Evolutionary conservation across 2,113 vertebrate genomes (phyloP).

Genomic region (Girardinichthys multiradiatus): DNA sequence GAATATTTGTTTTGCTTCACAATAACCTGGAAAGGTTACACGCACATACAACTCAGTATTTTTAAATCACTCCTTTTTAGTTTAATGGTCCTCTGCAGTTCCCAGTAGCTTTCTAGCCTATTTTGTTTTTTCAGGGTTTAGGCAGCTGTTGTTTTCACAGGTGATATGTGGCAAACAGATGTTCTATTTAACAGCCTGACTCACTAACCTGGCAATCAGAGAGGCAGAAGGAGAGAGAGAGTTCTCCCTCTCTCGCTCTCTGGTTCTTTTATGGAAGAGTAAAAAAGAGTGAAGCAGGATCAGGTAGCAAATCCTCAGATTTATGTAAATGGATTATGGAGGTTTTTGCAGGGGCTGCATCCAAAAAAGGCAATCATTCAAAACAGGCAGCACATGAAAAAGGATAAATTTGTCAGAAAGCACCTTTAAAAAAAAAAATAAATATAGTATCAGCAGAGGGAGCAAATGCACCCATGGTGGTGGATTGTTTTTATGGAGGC

Average conservation of each 20-base stretch:
- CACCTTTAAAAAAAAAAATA: not conserved
- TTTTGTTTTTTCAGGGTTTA: constrained; percentile 36
- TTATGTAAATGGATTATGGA: constrained; percentile 57
- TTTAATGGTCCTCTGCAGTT: not conserved
- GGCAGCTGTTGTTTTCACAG: constrained; percentile 66
- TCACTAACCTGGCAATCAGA: constrained; percentile 52
- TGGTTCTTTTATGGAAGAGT: constrained; percentile 60
- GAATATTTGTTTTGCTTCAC: not conserved
- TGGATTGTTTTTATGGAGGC: not conserved
- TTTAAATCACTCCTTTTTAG: not conserved
- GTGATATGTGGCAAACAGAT: constrained; percentile 61
- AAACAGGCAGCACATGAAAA: constrained; percentile 25
- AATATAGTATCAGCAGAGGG: not conserved
- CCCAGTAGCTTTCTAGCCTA: constrained; percentile 6
- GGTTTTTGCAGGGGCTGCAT: constrained; percentile 35
- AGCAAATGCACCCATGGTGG: too few species aligned
- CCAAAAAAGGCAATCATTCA: constrained; percentile 41
- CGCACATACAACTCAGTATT: not conserved
- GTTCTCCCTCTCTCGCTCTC: constrained; percentile 35
- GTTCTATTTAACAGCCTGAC: constrained; percentile 66
- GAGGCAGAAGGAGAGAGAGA: constrained; percentile 8
- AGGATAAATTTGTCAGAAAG: not conserved
- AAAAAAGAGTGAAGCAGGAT: constrained; percentile 57
- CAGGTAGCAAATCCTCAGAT: constrained; percentile 64
- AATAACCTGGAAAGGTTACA: not conserved